Evolutionary conservation across 2,113 vertebrate genomes (phyloP).

Genomic region (Elephas maximus): DNA sequence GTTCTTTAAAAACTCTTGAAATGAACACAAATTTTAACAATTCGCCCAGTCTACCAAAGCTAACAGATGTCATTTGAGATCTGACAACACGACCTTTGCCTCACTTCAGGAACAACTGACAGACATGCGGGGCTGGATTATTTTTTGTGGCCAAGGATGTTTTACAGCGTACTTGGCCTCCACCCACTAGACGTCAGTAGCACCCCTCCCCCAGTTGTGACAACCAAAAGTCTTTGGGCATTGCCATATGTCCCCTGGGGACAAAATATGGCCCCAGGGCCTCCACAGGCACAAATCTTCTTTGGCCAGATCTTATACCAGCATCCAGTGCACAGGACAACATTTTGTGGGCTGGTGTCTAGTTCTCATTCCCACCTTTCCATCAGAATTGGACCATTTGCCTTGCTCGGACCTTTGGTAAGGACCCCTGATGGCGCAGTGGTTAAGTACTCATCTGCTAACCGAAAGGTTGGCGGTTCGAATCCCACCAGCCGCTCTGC

Average conservation of each 20-base stretch:
- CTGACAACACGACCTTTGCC: background rate
- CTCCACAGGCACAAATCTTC: background rate
- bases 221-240: background rate
- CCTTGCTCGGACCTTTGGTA: background rate
- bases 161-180: background rate
- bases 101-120: background rate
- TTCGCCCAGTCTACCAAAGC: slow-evolving; percentile 23
- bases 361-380: background rate
- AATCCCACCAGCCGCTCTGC: background rate
- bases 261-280: background rate
- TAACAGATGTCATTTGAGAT: background rate
- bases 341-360: background rate
- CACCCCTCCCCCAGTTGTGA: background rate
- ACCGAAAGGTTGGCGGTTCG: background rate
- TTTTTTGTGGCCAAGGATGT: background rate
- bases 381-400: background rate
- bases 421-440: background rate
- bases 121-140: background rate
- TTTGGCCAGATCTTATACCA: background rate
- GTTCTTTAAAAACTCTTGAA: slow-evolving; percentile 57
- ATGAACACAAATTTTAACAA: slow-evolving; percentile 10
- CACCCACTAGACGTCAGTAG: background rate
- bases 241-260: background rate
- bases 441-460: background rate
- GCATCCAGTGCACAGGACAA: background rate